These are phyloP conservation scores for Tinamus major DNA, from an alignment of 2,797 vertebrate genomes.

Conservation along the genomic window DNA sequence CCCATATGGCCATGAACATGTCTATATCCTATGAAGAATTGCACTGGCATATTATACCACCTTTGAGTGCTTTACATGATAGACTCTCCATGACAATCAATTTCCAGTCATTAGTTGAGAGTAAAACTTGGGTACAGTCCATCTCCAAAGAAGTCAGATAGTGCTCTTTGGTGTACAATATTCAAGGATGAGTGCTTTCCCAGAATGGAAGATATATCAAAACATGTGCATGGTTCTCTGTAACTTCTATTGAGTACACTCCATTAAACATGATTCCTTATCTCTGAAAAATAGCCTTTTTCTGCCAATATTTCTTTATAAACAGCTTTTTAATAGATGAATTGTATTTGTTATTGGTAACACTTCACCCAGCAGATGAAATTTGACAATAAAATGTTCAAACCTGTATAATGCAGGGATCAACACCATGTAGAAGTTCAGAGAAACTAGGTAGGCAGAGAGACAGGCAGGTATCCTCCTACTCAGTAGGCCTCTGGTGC, in stretches of 20 bases:
- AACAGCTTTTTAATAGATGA: background rate
- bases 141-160: background rate
- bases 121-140: background rate
- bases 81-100: background rate
- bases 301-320: background rate
- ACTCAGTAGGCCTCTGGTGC: background rate
- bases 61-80: background rate
- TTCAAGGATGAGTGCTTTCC: background rate
- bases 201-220: background rate
- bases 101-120: background rate
- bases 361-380: background rate
- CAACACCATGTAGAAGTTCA: background rate
- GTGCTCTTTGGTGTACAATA: background rate
- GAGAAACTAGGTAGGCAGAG: background rate
- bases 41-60: background rate
- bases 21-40: background rate
- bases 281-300: background rate
- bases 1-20: background rate
- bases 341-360: background rate
- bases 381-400: background rate
- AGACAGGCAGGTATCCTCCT: background rate
- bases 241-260: background rate
- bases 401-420: background rate
- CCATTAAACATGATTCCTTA: background rate
- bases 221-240: background rate